Evolutionary conservation across 2,113 vertebrate species (phyloP).

Genomic region (Pedionomus torquatus): DNA sequence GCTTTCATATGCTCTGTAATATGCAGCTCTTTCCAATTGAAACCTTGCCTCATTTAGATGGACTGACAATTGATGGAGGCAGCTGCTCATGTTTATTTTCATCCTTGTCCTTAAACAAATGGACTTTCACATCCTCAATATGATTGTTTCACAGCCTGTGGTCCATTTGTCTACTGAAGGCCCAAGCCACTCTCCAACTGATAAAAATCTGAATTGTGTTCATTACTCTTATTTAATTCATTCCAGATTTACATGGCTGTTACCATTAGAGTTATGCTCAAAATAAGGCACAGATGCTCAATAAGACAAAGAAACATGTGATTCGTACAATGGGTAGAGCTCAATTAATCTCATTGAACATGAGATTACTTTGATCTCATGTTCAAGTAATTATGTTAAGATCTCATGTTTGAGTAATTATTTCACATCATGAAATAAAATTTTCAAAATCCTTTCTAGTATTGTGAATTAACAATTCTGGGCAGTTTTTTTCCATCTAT

Average conservation of each 20-base stretch:
- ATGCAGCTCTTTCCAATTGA: not conserved
- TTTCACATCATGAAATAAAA: not conserved
- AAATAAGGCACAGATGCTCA: not conserved
- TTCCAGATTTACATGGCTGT: not conserved
- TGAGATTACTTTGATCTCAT: not conserved
- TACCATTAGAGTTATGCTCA: not conserved
- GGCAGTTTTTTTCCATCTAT: not conserved
- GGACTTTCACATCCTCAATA: not conserved
- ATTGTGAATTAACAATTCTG: not conserved
- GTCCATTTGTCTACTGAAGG: not conserved
- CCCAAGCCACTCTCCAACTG: not conserved
- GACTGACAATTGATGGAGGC: not conserved
- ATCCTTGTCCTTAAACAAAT: not conserved
- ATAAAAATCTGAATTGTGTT: not conserved
- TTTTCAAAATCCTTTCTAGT: not conserved
- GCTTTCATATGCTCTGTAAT: not conserved
- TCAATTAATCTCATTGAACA: not conserved
- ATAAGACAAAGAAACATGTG: not conserved
- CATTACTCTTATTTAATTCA: not conserved
- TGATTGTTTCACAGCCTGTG: not conserved
- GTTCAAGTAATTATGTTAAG: no score
- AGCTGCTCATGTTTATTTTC: constrained; percentile 38
- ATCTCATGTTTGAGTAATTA: no score
- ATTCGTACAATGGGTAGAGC: not conserved
- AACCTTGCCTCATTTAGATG: not conserved